These are phyloP conservation scores for Iselma pallidipennis DNA, from an alignment of 2,888 invertebrate species.

Conservation along the genomic window DNA sequence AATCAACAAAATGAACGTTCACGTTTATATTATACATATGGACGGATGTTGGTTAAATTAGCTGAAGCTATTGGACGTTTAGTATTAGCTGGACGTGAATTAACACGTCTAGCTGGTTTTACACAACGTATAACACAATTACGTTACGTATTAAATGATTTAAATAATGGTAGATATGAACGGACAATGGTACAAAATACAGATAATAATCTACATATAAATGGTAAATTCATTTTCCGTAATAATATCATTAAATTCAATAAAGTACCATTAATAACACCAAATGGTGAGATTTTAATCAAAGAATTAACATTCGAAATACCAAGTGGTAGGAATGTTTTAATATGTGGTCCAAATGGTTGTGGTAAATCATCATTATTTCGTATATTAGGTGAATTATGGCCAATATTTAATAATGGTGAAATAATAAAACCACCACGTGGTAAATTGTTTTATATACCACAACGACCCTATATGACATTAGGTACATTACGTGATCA, in stretches of 20 bases:
- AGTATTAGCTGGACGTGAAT: slow-evolving; percentile 92
- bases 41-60: slow-evolving; percentile 93
- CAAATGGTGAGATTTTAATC: slow-evolving; percentile 94
- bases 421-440: slow-evolving; percentile 92
- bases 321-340: slow-evolving; percentile 88
- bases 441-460: slow-evolving; percentile 96
- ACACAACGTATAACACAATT: slow-evolving; percentile 92
- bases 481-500: slow-evolving; percentile 88
- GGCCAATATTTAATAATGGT: slow-evolving; percentile 92
- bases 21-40: slow-evolving; percentile 91
- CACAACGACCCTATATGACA: slow-evolving; percentile 98
- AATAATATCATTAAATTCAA: slow-evolving; percentile 93
- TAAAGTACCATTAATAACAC: slow-evolving; percentile 92
- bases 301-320: slow-evolving; percentile 87
- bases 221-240: slow-evolving; percentile 74
- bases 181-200: slow-evolving; percentile 66
- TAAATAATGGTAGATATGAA: slow-evolving; percentile 74
- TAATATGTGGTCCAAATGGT: slow-evolving; percentile 99
- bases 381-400: slow-evolving; percentile 93
- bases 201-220: slow-evolving; percentile 62
- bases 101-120: slow-evolving; percentile 92
- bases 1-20: slow-evolving; percentile 73
- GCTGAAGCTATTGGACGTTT: slow-evolving; percentile 97
- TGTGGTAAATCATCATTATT: slow-evolving; percentile 98
- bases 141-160: slow-evolving; percentile 78